Percentiles rank a stretch among this genome's conserved stretches.
phyloP scores from a whole-genome alignment of 2,888 invertebrate genomes.

The Tryphoninae sp. region DNA sequence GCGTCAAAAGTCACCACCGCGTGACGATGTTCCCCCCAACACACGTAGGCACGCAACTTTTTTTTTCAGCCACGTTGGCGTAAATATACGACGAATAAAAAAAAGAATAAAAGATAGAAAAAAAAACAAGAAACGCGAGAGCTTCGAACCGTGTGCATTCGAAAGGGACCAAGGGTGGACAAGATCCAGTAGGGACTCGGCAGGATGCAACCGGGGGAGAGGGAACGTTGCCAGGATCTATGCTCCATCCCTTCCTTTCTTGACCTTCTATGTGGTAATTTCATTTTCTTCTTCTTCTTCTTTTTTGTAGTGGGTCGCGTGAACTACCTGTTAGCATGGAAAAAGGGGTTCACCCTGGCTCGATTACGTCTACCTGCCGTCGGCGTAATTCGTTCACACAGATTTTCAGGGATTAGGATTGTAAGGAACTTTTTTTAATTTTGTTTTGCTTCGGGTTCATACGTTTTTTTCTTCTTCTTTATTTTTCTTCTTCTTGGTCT shows the following conservation, averaged over 20 bases:
- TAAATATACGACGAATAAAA: conserved; percentile 28
- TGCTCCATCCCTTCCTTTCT: conserved; percentile 46
- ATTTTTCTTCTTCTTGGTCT: conserved; percentile 24
- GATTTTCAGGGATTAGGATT: conserved; percentile 60
- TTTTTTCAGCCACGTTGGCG: conserved; percentile 10
- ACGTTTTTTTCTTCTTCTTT: too few relatives aligned
- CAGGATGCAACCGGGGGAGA: conserved; percentile 43
- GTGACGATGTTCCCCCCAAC: conserved; percentile 68
- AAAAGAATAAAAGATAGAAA: conserved; percentile 2
- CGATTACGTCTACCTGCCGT: conserved; percentile 41
- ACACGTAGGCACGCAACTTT: neutral
- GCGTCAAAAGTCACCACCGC: conserved; percentile 77
- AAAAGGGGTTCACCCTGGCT: conserved; percentile 52
- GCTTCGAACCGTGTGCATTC: neutral
- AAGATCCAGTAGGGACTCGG: conserved; percentile 7
- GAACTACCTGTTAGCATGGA: conserved; percentile 57
- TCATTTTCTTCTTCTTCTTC: neutral
- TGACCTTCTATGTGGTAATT: conserved; percentile 3
- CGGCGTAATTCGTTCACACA: conserved; percentile 56
- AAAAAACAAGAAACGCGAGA: neutral
- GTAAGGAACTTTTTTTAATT: conserved; percentile 14
- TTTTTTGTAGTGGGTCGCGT: conserved; percentile 39
- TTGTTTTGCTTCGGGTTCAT: too few relatives aligned
- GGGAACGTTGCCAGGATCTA: conserved; percentile 44
- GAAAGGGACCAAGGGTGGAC: conserved; percentile 22